Base-by-base conservation (phyloP, 2,797 vertebrate genomes). In the Zenarchopterus dispar region DNA sequence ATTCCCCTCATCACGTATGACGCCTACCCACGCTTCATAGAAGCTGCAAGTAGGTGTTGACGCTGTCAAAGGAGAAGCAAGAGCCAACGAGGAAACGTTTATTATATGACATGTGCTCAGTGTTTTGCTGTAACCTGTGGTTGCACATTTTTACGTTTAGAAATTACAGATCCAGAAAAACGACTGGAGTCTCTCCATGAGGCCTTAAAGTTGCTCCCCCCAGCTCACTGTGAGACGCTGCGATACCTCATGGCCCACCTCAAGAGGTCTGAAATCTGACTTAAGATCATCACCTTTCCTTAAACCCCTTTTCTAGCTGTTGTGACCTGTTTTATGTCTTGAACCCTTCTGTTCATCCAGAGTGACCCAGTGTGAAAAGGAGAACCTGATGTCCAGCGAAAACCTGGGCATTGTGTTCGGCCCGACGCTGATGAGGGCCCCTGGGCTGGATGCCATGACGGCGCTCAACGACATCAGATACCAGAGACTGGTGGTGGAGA, bases 331-430 rank as follows among this genome's bases (percentile, higher is more conserved):
- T 46, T 47, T 16, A 8, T 15, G 8, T 13, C 8, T 21, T 16
- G 6, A 13, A 22, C 50, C n/a, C 22, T 63, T 11, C 17, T 43
- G n/a, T 44, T 11, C 23, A 2, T 60, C 45, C 92, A 99, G 98
- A 87, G 96, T 99, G 71, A 98, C 94, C 0, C 95, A 97, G 65
- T 92, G 93, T 0, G 96, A 97, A 80, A 98, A 99, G 85, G 96
- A 98, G 47, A 99, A 98, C 86, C 94, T 98, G 62, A 99, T 99
- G 98, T 95, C 94, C 64, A 96, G 97, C 5, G 97, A 99, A 88
- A 99, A 99, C 85, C 93, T 99, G 57, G 97, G 97, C 52, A 99
- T 99, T 8, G 97, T 99, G 62, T 99, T 98, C 23, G 98, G 97
- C 52, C 98, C 97, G 11, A 99, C 98, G 0, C 93, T 99, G n/a